These are phyloP conservation scores for Sanderia malayensis DNA, from an alignment of 30 jellyfish, hydroid and myxozoan genomes.

Conservation along the genomic window DNA sequence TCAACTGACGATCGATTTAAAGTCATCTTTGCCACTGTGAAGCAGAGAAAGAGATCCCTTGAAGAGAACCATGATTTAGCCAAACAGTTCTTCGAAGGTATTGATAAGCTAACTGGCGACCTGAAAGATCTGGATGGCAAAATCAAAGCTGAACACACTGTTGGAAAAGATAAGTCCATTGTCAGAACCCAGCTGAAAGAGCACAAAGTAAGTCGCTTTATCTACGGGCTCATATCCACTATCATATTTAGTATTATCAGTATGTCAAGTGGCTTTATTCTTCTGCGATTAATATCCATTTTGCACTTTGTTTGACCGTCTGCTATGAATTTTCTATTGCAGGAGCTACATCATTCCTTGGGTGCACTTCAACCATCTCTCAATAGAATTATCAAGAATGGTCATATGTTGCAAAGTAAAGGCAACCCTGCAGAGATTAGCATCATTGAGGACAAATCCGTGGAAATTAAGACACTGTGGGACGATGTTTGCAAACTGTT, in stretches of 20 bases:
- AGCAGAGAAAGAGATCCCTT: conserved; percentile 69
- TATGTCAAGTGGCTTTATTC: too few species aligned
- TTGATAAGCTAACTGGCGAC: conserved; percentile 56
- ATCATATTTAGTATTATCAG: too few species aligned
- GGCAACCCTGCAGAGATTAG: conserved; percentile 70
- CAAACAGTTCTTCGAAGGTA: conserved; percentile 79
- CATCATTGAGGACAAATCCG: conserved; percentile 69
- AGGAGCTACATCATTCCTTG: conserved; percentile 57
- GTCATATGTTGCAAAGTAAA: conserved; percentile 69
- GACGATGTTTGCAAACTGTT: conserved; percentile 79
- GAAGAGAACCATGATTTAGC: conserved; percentile 87
- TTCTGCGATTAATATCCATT: too few species aligned
- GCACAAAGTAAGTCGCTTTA: conserved; percentile 61
- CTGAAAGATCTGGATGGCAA: conserved; percentile 63
- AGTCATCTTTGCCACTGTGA: conserved; percentile 27
- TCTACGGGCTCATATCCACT: too few species aligned
- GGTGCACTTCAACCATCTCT: conserved; percentile 72
- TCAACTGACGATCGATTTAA: conserved; percentile 73
- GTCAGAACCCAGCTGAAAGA: conserved; percentile 89
- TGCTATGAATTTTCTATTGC: conserved; percentile 2
- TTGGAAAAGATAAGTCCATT: conserved; percentile 89
- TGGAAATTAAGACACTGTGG: conserved; percentile 71
- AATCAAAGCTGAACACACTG: conserved; percentile 63
- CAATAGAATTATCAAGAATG: conserved; percentile 67
- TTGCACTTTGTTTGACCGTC: too few species aligned